Evolutionary conservation across 2,888 invertebrate species (phyloP).

Genomic region (Acleris cristana): DNA sequence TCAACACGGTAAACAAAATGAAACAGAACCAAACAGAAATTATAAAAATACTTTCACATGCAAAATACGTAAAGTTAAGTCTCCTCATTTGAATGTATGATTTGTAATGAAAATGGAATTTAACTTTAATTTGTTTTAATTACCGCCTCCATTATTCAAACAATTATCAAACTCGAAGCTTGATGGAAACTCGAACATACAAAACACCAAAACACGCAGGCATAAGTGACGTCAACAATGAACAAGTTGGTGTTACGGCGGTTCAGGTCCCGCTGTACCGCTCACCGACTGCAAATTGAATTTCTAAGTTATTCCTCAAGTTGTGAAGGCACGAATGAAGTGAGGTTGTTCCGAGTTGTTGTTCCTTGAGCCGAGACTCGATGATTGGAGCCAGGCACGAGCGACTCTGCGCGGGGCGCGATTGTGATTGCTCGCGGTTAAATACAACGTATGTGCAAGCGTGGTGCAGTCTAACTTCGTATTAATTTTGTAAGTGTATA

Average conservation of each 20-base stretch:
- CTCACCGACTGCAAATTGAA: conserved; percentile 73
- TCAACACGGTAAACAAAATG: not conserved
- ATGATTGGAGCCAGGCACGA: conserved; percentile 62
- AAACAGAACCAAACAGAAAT: not conserved
- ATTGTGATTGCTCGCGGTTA: conserved; percentile 13
- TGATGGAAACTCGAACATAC: conserved; percentile 8
- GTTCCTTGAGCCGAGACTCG: conserved; percentile 57
- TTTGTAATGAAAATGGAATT: conserved; percentile 19
- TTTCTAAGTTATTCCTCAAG: conserved; percentile 76
- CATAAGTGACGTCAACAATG: conserved; percentile 55
- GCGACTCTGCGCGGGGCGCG: conserved; percentile 43
- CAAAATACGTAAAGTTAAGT: not conserved
- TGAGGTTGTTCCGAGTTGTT: conserved; percentile 71
- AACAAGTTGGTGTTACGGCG: conserved; percentile 55
- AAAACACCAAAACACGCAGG: conserved; percentile 25
- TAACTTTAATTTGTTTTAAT: conserved; percentile 19
- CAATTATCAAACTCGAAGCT: conserved; percentile 14
- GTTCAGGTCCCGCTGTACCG: conserved; percentile 52
- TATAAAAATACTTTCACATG: not conserved
- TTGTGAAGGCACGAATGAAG: conserved; percentile 72
- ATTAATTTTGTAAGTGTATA: no score
- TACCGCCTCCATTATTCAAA: conserved; percentile 13
- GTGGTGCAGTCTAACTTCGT: not conserved
- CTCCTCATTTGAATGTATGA: conserved; percentile 42
- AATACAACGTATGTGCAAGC: not conserved